Percentiles rank a stretch among this genome's conserved stretches.
Evolutionary conservation across 2,888 invertebrate genomes (phyloP).

Genomic region (Ophion costatus): DNA sequence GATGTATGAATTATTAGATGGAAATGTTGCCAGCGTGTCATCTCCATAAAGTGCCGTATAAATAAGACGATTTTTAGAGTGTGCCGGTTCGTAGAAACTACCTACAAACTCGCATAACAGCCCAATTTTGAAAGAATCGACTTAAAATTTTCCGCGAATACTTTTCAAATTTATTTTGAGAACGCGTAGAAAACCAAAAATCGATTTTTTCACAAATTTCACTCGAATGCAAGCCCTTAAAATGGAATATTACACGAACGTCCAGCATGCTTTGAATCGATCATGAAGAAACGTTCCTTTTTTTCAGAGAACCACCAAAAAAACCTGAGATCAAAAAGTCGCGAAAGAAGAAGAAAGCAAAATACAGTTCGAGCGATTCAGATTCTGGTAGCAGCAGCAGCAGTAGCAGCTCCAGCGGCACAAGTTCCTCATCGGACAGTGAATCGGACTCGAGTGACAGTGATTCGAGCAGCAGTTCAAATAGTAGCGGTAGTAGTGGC

Average conservation of each 20-base stretch:
- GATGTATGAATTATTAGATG: too few relatives aligned
- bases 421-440: constrained; percentile 75
- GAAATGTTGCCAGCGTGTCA: too few relatives aligned
- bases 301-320: constrained; percentile 65
- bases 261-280: neutral
- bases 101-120: too few relatives aligned
- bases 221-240: too few relatives aligned
- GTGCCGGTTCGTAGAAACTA: too few relatives aligned
- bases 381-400: constrained; percentile 69
- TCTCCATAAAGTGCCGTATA: too few relatives aligned
- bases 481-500: constrained; percentile 64
- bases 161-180: too few relatives aligned
- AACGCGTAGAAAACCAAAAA: neutral
- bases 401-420: constrained; percentile 67
- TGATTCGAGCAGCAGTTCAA: constrained; percentile 68
- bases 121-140: too few relatives aligned
- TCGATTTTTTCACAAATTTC: neutral
- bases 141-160: too few relatives aligned
- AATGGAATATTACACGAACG: too few relatives aligned
- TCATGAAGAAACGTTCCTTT: neutral
- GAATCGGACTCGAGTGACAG: constrained; percentile 78
- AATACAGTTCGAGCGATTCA: constrained; percentile 71
- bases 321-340: constrained; percentile 64
- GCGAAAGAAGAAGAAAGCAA: constrained; percentile 70
- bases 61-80: too few relatives aligned